Conservation (phyloP, 1,140 invertebrate genomes). For the Drosophila simulans region DNA sequence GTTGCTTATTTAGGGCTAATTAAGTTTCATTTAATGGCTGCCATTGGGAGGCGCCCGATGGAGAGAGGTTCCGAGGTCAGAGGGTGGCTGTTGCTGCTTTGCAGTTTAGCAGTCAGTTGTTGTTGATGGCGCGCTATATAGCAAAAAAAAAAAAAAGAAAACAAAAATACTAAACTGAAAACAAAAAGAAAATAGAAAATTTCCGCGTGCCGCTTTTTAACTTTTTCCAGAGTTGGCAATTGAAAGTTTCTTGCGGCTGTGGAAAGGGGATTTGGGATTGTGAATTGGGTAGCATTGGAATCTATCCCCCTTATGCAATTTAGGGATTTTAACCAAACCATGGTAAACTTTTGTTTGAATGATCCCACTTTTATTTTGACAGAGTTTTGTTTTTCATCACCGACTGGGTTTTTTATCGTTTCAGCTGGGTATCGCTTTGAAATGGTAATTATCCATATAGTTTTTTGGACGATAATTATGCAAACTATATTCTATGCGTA, state of each 20-base stretch:
- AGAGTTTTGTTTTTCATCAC: slow-evolving; percentile 17
- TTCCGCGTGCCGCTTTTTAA: slow-evolving; percentile 56
- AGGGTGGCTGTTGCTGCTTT: slow-evolving; percentile 44
- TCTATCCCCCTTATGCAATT: slow-evolving; percentile 30
- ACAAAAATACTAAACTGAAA: slow-evolving; percentile 8
- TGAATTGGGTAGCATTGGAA: neutral
- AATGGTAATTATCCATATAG: slow-evolving; percentile 7
- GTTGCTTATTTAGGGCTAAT: slow-evolving; percentile 75
- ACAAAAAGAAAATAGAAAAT: slow-evolving; percentile 48
- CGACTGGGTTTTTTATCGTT: slow-evolving; percentile 6
- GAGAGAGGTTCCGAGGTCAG: slow-evolving; percentile 27
- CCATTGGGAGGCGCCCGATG: slow-evolving; percentile 24
- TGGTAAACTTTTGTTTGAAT: slow-evolving; percentile 44
- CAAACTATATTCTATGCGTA: no score
- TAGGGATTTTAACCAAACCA: slow-evolving; percentile 42
- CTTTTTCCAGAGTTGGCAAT: slow-evolving; percentile 55
- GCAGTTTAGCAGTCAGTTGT: slow-evolving; percentile 57
- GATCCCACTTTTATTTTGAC: slow-evolving; percentile 36
- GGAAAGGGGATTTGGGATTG: slow-evolving; percentile 16
- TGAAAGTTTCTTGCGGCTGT: slow-evolving; percentile 48
- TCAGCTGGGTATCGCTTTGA: neutral
- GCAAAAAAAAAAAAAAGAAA: slow-evolving; percentile 3
- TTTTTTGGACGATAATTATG: neutral
- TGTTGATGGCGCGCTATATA: slow-evolving; percentile 13
- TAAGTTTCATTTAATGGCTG: slow-evolving; percentile 66